Conservation (phyloP, 2,113 vertebrate genomes). For the Tichodroma muraria region DNA sequence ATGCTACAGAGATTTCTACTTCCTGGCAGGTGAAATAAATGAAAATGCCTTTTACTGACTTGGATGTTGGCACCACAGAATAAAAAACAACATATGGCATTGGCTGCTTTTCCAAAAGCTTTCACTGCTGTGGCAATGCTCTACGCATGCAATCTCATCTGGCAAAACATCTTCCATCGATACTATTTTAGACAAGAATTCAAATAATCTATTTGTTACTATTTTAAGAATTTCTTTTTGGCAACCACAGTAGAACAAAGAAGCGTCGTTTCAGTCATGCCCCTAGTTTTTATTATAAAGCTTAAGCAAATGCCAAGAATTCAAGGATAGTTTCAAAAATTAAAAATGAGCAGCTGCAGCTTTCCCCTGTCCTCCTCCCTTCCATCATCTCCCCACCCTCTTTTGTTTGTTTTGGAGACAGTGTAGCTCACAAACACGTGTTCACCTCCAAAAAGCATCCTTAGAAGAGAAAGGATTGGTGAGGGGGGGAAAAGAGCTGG, state of each 20-base stretch:
- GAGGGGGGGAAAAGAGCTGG: not conserved
- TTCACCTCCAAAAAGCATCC: constrained; percentile 9
- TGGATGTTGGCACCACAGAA: not conserved
- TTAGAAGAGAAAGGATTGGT: not conserved
- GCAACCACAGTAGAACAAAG: not conserved
- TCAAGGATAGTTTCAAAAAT: not conserved
- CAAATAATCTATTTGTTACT: not conserved
- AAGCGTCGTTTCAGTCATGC: not conserved
- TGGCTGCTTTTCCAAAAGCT: not conserved
- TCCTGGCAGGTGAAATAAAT: not conserved
- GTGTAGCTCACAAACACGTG: not conserved
- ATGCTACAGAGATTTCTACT: not conserved
- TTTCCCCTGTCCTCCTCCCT: not conserved
- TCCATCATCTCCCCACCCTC: constrained; percentile 20
- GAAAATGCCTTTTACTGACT: not conserved
- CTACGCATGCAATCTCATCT: not conserved
- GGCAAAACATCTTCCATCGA: not conserved
- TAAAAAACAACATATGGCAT: not conserved
- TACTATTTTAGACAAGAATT: not conserved
- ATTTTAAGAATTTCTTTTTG: not conserved
- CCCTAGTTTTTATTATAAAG: not conserved
- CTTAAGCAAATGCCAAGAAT: constrained; percentile 19
- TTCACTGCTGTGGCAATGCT: not conserved
- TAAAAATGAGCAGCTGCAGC: constrained; percentile 40
- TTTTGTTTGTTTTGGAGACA: constrained; percentile 59